Evolutionary conservation across 1,140 invertebrate genomes (phyloP).

Genomic region (Drosophila lacertosa): DNA sequence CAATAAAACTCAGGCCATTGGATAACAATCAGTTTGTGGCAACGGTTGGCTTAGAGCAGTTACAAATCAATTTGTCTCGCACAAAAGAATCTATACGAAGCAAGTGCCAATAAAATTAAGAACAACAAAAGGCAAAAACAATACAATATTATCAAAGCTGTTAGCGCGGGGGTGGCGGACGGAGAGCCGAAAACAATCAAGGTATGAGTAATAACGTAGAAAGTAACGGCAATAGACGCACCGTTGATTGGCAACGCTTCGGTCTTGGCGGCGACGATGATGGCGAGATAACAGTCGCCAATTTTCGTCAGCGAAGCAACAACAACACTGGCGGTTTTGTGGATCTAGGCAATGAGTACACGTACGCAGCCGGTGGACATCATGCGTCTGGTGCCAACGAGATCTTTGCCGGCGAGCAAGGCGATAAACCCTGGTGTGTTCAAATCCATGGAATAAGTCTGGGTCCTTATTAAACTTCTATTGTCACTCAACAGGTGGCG

Average conservation of each 20-base stretch:
- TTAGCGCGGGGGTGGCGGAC: constrained; percentile 27
- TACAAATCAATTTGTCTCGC: constrained; percentile 6
- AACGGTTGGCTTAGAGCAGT: constrained; percentile 6
- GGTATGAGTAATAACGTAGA: constrained; percentile 74
- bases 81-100: background rate
- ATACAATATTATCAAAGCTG: constrained; percentile 15
- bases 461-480: constrained; percentile 1
- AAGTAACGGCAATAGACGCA: constrained; percentile 68
- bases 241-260: constrained; percentile 79
- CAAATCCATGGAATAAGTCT: background rate
- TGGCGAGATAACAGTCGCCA: constrained; percentile 65
- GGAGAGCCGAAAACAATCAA: constrained; percentile 15
- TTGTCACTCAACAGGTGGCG: constrained; percentile 90
- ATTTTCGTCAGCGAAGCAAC: constrained; percentile 83
- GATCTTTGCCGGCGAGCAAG: constrained; percentile 94
- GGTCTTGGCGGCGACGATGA: constrained; percentile 82
- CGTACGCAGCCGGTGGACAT: constrained; percentile 90
- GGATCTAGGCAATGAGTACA: constrained; percentile 89
- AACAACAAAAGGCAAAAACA: constrained; percentile 12
- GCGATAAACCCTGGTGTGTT: constrained; percentile 82
- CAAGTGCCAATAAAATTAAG: constrained; percentile 14
- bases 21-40: constrained; percentile 38
- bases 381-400: constrained; percentile 93
- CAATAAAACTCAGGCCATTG: constrained; percentile 30
- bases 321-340: constrained; percentile 88